A percentile compares a stretch with the other conserved stretches of the same genome.
These are phyloP conservation scores for Coreoperca whiteheadi DNA, from an alignment of 2,113 vertebrate genomes.

Conservation along the genomic window DNA sequence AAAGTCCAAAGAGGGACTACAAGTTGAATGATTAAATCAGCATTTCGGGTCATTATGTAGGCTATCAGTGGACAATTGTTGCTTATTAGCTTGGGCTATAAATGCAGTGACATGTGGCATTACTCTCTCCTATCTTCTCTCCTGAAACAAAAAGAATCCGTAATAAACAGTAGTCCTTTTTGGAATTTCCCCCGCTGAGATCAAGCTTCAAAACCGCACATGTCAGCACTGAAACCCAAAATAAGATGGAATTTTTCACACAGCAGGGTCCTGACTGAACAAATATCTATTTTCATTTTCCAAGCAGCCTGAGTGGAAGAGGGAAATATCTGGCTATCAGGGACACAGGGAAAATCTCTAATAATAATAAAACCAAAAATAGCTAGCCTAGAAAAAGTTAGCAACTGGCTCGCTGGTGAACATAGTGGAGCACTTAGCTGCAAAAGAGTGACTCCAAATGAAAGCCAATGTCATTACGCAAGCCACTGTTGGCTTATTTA, in stretches of 20 bases:
- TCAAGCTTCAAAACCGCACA: conserved; percentile 1
- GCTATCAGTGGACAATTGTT: background rate
- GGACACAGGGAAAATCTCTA: background rate
- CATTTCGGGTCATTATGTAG: background rate
- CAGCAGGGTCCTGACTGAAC: background rate
- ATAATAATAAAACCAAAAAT: background rate
- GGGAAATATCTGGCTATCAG: background rate
- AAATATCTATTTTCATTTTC: background rate
- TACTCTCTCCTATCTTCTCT: background rate
- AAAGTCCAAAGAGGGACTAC: background rate
- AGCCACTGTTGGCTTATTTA: too few species aligned
- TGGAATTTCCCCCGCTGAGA: background rate
- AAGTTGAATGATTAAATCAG: background rate
- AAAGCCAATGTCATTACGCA: too few species aligned
- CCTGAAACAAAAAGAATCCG: background rate
- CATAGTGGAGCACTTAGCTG: too few species aligned
- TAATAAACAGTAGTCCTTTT: background rate
- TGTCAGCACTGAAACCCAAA: background rate
- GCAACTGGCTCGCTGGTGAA: too few species aligned
- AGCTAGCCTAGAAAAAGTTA: background rate
- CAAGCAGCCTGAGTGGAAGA: background rate
- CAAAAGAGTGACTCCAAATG: too few species aligned
- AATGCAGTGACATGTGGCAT: background rate
- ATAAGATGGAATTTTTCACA: conserved; percentile 18
- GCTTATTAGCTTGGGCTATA: background rate